Evolutionary conservation across 2,113 vertebrate genomes (phyloP), one percentile per base, ranked within the genome.

Genomic region (Tenrec ecaudatus): DNA sequence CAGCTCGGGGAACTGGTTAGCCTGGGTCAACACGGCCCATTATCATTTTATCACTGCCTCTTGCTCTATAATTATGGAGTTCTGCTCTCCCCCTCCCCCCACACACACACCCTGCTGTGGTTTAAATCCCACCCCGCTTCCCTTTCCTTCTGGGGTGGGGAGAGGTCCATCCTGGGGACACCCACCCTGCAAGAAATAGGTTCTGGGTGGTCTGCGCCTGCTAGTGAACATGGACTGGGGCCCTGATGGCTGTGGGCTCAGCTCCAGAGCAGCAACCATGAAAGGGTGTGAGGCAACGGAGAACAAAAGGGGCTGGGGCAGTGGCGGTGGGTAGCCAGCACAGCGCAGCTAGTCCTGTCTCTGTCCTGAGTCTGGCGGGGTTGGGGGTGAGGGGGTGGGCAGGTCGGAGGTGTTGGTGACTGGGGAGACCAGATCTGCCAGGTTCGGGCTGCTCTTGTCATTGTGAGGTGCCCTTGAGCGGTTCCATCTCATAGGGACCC

Each of bases 21-120:
- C 96, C 88, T 2, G 1, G 97, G 98, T 98, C 97, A 97, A 94
- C 96, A 96, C 60, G 82, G 76, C 91, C 97, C 98, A 97, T 98
- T 98, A 98, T 98, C 97, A 80, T 98, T 96, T 98, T 96, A 97
- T 97, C 97, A 0, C 97, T 86, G 93, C 96, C 96, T 97, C 96
- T 97, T 97, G 96, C 97, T 96, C 97, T 95, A 91, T 98, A 97
- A 98, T 98, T 98, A 98, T 69, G 64, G 79, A 90, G 94, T 96
- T 62, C 77, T 92, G 95, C 95, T 68, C 82, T 53, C 9, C 47
- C 9, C 47, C 6, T 14, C 2, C 47, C 6, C 47, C 6, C 47
- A 53, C 47, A 53, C 95, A 71, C 19, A 5, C 33, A 43, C 4
- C 33, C 31, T 38, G 15, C 93, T 60, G 60, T 38, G 7, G n/a